A percentile compares a stretch with the other conserved stretches of the same genome.
phyloP scores from a whole-genome alignment of 2,113 vertebrate genomes.

The Manacus vitellinus region DNA sequence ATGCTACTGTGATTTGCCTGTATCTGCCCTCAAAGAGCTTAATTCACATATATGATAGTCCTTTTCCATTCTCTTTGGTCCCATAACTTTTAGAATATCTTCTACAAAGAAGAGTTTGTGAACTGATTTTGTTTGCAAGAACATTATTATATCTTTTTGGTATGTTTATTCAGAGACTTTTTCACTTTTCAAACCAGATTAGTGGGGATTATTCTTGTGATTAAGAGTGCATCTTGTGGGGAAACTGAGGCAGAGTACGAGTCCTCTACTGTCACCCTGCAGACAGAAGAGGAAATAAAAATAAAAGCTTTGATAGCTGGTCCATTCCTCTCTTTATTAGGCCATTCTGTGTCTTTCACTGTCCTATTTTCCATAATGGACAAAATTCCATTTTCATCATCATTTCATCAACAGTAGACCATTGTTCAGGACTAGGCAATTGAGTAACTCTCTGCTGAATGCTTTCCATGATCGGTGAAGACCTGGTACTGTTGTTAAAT shows the following conservation, averaged over 20 bases:
- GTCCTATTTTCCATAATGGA: not conserved
- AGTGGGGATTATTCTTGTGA: not conserved
- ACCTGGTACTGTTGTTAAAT: not conserved
- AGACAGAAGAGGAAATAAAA: not conserved
- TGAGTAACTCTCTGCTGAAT: not conserved
- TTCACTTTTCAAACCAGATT: not conserved
- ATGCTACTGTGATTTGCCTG: not conserved
- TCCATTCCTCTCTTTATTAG: not conserved
- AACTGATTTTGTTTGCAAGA: not conserved
- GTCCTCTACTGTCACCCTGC: not conserved
- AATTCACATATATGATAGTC: not conserved
- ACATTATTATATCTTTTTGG: not conserved
- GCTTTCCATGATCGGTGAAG: not conserved
- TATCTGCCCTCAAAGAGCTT: not conserved
- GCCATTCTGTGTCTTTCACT: not conserved
- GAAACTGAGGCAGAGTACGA: not conserved
- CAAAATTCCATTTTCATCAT: not conserved
- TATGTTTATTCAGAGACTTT: not conserved
- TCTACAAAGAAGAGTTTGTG: not conserved
- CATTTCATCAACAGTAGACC: not conserved
- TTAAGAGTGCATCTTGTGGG: not conserved
- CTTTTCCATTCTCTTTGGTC: not conserved
- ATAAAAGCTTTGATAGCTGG: not conserved
- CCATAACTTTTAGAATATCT: not conserved
- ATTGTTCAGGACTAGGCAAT: not conserved